These are phyloP conservation scores for Otolemur crassicaudatus DNA, from an alignment of 2,797 vertebrate genomes.

Conservation along the genomic window DNA sequence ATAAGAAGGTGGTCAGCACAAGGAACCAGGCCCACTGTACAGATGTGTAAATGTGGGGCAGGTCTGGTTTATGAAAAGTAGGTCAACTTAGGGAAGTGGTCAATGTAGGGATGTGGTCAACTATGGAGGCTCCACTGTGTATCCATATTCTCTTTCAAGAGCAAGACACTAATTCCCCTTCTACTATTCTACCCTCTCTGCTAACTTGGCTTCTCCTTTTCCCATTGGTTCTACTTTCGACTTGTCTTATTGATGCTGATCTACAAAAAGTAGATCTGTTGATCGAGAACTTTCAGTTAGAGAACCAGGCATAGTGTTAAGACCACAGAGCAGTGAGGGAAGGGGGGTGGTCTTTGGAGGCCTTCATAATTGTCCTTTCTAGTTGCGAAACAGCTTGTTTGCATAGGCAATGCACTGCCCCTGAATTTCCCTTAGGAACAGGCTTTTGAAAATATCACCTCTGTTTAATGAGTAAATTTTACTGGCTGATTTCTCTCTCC, in stretches of 20 bases:
- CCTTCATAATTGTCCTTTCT: accelerated
- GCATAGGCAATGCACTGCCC: accelerated
- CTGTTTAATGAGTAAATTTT: neutral
- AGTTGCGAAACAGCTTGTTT: neutral
- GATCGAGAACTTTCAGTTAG: neutral
- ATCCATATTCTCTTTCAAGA: neutral
- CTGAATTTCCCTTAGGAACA: neutral
- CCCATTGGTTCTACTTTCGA: neutral
- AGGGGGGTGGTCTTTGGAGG: too few relatives aligned
- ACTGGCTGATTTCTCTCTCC: neutral
- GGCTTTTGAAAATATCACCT: neutral
- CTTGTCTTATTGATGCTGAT: neutral
- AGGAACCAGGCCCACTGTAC: too few relatives aligned
- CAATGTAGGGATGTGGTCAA: too few relatives aligned
- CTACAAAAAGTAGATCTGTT: accelerated
- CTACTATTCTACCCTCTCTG: neutral
- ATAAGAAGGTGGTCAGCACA: too few relatives aligned
- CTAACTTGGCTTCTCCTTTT: neutral
- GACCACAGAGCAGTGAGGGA: neutral
- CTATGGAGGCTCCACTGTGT: too few relatives aligned
- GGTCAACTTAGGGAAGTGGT: too few relatives aligned
- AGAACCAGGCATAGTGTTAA: neutral
- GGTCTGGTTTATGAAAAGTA: too few relatives aligned
- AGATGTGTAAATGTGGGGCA: too few relatives aligned
- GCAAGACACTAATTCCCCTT: neutral